A percentile compares a stretch with the other conserved stretches of the same genome.
Conservation (phyloP, 2,113 vertebrate species). For the Heloderma charlesbogerti region DNA sequence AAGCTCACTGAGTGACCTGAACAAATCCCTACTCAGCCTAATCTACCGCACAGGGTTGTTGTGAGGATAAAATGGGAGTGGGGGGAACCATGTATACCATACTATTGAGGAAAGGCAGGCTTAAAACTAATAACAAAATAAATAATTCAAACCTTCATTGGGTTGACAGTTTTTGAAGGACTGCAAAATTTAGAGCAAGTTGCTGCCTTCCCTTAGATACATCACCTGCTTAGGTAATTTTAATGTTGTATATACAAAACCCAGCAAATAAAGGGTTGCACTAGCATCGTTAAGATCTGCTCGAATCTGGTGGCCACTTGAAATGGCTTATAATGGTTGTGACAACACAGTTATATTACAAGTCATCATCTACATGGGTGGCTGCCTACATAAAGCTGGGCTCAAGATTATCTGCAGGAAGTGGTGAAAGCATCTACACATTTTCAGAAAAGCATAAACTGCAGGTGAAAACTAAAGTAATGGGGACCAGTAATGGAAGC, state of each 20-base stretch:
- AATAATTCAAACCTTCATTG: background rate
- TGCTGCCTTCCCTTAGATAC: background rate
- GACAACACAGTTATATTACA: background rate
- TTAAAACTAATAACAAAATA: too few species aligned
- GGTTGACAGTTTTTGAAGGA: background rate
- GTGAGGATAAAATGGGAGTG: background rate
- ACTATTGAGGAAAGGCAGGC: too few species aligned
- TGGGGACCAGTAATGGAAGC: background rate
- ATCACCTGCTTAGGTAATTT: too few species aligned
- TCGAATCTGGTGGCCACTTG: background rate
- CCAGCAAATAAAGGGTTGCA: background rate
- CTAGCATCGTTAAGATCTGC: background rate
- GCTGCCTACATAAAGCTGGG: background rate
- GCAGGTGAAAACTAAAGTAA: background rate
- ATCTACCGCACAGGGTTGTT: background rate
- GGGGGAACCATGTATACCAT: background rate
- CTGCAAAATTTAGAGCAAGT: background rate
- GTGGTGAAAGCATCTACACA: background rate
- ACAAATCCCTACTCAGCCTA: background rate
- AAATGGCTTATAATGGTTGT: background rate
- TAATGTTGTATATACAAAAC: background rate
- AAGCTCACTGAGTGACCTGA: background rate
- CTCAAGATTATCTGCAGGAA: background rate
- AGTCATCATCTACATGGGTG: background rate
- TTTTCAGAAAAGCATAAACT: background rate